These are phyloP conservation scores for Spicauda simplicius DNA, from an alignment of 2,888 invertebrate species.

Conservation along the genomic window DNA sequence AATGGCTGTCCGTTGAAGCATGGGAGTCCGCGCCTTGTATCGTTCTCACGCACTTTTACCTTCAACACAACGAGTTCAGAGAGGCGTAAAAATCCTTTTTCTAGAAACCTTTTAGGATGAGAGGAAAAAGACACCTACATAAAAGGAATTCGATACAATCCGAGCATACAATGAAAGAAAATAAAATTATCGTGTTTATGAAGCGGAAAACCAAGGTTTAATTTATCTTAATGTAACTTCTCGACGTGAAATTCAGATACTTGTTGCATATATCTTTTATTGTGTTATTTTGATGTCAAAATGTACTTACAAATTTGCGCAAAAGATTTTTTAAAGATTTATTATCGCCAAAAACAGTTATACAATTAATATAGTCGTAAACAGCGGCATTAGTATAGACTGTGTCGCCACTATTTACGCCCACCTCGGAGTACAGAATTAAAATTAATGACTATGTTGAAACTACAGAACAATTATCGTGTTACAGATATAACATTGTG, in stretches of 20 bases:
- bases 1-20: slow-evolving; percentile 61
- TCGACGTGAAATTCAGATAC: not conserved
- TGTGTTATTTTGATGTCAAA: not conserved
- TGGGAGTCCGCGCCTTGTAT: slow-evolving; percentile 63
- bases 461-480: no score
- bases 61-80: slow-evolving; percentile 51
- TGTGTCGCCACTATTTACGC: no score
- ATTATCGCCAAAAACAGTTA: no score
- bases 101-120: slow-evolving; percentile 60
- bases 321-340: no score
- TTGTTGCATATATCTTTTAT: not conserved
- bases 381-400: no score
- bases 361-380: no score
- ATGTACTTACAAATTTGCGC: no score
- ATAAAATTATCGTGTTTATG: slow-evolving; percentile 20
- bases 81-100: slow-evolving; percentile 60
- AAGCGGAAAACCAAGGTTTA: slow-evolving; percentile 16
- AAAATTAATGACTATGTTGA: no score
- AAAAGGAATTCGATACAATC: slow-evolving; percentile 48
- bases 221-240: slow-evolving; percentile 20
- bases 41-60: slow-evolving; percentile 68
- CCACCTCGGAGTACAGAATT: no score
- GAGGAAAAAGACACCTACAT: slow-evolving; percentile 48
- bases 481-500: no score
- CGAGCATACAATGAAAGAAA: slow-evolving; percentile 13